phyloP scores from a whole-genome alignment of 2,888 invertebrate species.

The Oconnorella tubifera region DNA sequence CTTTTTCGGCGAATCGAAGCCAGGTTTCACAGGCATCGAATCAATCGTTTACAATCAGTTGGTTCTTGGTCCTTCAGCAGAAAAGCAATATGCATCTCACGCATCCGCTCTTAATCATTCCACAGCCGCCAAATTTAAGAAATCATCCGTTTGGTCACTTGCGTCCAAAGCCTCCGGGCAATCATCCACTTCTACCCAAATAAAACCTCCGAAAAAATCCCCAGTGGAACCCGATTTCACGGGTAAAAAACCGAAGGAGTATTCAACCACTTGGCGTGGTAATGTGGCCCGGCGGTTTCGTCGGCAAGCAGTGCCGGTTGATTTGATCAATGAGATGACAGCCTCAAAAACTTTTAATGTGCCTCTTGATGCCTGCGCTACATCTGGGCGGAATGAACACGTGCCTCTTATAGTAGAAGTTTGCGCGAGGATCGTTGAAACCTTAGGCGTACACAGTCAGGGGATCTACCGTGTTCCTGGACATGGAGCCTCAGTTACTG shows the following conservation, averaged over 20 bases:
- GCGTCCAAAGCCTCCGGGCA: not conserved
- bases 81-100: not conserved
- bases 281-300: slow-evolving; percentile 5
- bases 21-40: not conserved
- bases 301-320: not conserved
- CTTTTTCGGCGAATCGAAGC: slow-evolving; percentile 1
- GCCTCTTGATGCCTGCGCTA: not conserved
- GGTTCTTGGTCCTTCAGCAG: not conserved
- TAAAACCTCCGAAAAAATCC: not conserved
- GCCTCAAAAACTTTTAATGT: not conserved
- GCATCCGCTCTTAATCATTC: not conserved
- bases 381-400: not conserved
- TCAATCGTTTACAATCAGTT: not conserved
- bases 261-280: not conserved
- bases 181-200: not conserved
- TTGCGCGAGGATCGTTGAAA: not conserved
- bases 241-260: not conserved
- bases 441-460: not conserved
- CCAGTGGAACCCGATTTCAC: not conserved
- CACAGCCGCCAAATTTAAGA: not conserved
- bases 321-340: not conserved
- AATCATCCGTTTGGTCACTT: not conserved
- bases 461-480: slow-evolving; percentile 3
- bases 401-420: slow-evolving; percentile 3
- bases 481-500: not conserved